These are phyloP conservation scores for Paraescarpia echinospica DNA, from an alignment of 1,140 invertebrate genomes.

Conservation along the genomic window DNA sequence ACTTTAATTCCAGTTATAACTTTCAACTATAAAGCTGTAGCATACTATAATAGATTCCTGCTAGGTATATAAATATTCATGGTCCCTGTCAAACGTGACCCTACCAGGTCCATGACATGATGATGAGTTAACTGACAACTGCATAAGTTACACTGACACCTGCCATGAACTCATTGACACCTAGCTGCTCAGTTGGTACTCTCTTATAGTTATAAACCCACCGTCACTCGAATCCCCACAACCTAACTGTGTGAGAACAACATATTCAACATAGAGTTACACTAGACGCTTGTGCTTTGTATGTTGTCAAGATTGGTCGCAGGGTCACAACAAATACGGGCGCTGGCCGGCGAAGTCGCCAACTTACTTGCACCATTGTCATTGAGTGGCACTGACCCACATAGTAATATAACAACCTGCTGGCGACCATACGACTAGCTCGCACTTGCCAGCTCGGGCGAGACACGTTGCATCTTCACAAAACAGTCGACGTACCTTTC, in stretches of 20 bases:
- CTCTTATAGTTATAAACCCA: too few species aligned
- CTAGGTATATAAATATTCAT: too few species aligned
- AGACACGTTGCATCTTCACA: neutral
- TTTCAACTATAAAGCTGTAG: too few species aligned
- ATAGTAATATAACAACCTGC: neutral
- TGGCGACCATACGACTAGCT: neutral
- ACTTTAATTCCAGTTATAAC: too few species aligned
- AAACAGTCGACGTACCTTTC: slow-evolving; percentile 69
- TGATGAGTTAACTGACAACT: too few species aligned
- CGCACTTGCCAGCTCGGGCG: neutral
- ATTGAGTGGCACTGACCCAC: neutral
- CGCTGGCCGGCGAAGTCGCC: neutral
- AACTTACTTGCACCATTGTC: neutral
- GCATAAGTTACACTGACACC: neutral
- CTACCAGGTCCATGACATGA: too few species aligned
- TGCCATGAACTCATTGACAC: neutral
- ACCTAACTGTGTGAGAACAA: neutral
- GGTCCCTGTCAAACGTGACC: too few species aligned
- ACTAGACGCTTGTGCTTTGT: neutral
- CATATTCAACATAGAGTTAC: neutral
- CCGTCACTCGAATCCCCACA: neutral
- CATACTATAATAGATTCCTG: too few species aligned
- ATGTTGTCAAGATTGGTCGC: neutral
- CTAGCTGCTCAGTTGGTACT: neutral
- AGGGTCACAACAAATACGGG: neutral